These are phyloP conservation scores for Panagrolaimus sp. DNA, from an alignment of 1,140 invertebrate genomes.

Conservation along the genomic window DNA sequence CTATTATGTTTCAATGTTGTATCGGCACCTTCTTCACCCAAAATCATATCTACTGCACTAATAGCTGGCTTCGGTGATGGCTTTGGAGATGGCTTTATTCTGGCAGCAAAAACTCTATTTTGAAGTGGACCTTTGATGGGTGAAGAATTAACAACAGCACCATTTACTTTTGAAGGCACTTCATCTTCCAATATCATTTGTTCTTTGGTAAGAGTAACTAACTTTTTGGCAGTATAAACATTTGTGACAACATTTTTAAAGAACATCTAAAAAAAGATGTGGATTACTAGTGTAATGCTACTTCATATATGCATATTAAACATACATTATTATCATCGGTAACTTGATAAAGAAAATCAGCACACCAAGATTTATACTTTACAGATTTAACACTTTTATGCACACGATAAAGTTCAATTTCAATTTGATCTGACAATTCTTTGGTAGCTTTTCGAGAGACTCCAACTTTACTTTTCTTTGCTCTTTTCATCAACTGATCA, in stretches of 20 bases:
- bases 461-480: not conserved
- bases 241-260: conserved; percentile 9
- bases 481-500: not conserved
- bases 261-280: not conserved
- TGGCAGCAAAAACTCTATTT: not conserved
- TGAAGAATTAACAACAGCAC: not conserved
- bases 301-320: not conserved
- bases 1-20: conserved; percentile 22
- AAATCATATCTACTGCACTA: conserved; percentile 23
- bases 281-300: not conserved
- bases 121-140: not conserved
- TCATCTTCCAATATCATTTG: not conserved
- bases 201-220: not conserved
- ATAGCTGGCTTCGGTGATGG: not conserved
- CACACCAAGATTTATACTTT: not conserved
- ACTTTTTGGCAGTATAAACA: conserved; percentile 2
- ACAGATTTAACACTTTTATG: not conserved
- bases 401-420: conserved; percentile 3
- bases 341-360: conserved; percentile 1
- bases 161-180: too few species aligned
- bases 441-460: not conserved
- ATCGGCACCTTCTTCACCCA: conserved; percentile 15
- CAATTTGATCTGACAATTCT: not conserved
- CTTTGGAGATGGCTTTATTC: not conserved
- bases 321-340: not conserved